Evolutionary conservation across 1,140 invertebrate genomes (phyloP).

Genomic region (Diabrotica virgifera): DNA sequence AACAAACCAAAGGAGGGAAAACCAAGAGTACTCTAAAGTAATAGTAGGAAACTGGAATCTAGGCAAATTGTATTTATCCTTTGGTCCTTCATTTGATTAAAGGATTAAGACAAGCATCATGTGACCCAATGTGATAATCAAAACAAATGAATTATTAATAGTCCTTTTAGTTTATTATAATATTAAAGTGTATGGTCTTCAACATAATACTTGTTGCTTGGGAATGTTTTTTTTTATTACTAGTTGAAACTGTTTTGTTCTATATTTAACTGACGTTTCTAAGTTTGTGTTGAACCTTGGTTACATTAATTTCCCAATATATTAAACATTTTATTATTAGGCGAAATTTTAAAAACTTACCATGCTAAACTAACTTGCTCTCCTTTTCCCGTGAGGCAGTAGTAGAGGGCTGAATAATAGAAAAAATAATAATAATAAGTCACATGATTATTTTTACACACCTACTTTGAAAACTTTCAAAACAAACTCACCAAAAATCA

Average conservation of each 20-base stretch:
- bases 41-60: too few relatives aligned
- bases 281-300: background rate
- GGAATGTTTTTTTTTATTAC: background rate
- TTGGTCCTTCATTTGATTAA: too few relatives aligned
- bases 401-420: constrained; percentile 37
- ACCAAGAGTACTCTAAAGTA: too few relatives aligned
- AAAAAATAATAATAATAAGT: constrained; percentile 23
- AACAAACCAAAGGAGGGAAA: too few relatives aligned
- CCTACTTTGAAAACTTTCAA: constrained; percentile 10
- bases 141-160: too few relatives aligned
- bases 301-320: background rate
- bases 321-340: background rate
- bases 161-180: background rate
- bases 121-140: too few relatives aligned
- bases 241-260: background rate
- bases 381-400: constrained; percentile 40
- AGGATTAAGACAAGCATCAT: too few relatives aligned
- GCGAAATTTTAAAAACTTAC: constrained; percentile 24
- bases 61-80: too few relatives aligned
- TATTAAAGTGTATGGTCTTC: background rate
- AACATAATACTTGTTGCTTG: background rate
- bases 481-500: constrained; percentile 35
- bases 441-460: constrained; percentile 26
- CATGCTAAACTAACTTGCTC: constrained; percentile 41
- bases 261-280: background rate